Base-by-base conservation (phyloP, 2,113 vertebrate species). In the Brachirus orientalis region DNA sequence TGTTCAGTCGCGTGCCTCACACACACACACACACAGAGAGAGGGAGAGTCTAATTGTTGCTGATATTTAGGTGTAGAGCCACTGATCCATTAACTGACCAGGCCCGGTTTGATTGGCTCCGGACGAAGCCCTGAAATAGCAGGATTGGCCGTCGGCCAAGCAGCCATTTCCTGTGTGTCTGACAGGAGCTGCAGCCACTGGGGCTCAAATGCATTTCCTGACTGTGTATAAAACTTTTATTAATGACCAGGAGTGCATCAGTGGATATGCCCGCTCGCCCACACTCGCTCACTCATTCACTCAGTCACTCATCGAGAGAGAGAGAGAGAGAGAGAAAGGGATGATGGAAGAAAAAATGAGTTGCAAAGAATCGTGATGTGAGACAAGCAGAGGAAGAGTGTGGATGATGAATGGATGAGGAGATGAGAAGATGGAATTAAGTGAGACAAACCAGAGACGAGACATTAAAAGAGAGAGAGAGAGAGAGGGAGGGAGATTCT, bases 191-290 rank as follows among this genome's bases (percentile, higher is more conserved):
- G 82, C 88, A 90, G 90, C 89, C 92, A 87, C 90, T 73, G 86
- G 85, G 84, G 87, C 92, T 84, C 82, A 91, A 91, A 93, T 93
- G 92, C 92, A 94, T 93, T 94, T 94, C 93, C 92, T 94, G 92
- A 92, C 90, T 90, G 86, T 83, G 90, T 92, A 94, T 92, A 92
- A 93, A 93, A 93, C 81, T 92, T 93, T 92, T 93, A 93, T 93
- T 94, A 94, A 93, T 93, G 93, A 92, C 86, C 87, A 91, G 86
- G 90, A 93, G 92, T 93, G 91, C 93, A 93, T 93, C 90, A 91
- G 90, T 50, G 79, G 87, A 82, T 62, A 56, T 72, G 79, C 66
- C 69, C 52, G 19, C 77, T 75, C 75, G 54, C 74, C 70, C 78
- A 63, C 74, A 66, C 78, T 63, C 64, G 1, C 83, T 67, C 72